These are phyloP conservation scores for Carcharodon carcharias DNA, from an alignment of 2,797 vertebrate species.

Conservation along the genomic window DNA sequence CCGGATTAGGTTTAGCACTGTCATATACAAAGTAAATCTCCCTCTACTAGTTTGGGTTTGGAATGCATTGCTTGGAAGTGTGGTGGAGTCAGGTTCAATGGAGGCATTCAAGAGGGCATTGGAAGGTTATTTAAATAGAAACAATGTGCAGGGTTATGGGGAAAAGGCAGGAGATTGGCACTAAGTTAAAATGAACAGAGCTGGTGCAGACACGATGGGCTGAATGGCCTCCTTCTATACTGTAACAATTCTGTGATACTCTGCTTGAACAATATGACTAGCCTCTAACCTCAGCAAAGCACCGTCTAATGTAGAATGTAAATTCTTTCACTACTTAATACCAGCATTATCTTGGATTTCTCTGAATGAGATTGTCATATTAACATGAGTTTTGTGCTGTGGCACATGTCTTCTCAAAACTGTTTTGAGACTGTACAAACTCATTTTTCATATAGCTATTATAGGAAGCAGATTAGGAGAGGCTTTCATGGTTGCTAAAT, in stretches of 20 bases:
- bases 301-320: not conserved
- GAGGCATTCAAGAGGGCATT: too few relatives aligned
- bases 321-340: not conserved
- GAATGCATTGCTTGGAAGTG: too few relatives aligned
- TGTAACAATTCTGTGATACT: not conserved
- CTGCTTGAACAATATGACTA: not conserved
- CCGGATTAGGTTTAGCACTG: not conserved
- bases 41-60: not conserved
- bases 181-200: too few relatives aligned
- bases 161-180: too few relatives aligned
- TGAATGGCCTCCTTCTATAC: too few relatives aligned
- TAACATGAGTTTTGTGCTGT: not conserved
- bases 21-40: not conserved
- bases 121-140: too few relatives aligned
- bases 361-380: not conserved
- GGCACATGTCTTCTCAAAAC: not conserved
- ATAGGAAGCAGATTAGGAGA: not conserved
- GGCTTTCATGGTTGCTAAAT: not conserved
- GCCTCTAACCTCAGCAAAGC: not conserved
- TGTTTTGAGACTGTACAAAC: not conserved
- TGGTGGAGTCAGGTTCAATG: too few relatives aligned
- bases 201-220: too few relatives aligned
- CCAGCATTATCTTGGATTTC: not conserved
- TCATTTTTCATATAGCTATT: not conserved
- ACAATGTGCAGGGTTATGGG: too few relatives aligned